These are phyloP conservation scores for Pteropus rufus DNA, from an alignment of 2,797 vertebrate species.

Conservation along the genomic window DNA sequence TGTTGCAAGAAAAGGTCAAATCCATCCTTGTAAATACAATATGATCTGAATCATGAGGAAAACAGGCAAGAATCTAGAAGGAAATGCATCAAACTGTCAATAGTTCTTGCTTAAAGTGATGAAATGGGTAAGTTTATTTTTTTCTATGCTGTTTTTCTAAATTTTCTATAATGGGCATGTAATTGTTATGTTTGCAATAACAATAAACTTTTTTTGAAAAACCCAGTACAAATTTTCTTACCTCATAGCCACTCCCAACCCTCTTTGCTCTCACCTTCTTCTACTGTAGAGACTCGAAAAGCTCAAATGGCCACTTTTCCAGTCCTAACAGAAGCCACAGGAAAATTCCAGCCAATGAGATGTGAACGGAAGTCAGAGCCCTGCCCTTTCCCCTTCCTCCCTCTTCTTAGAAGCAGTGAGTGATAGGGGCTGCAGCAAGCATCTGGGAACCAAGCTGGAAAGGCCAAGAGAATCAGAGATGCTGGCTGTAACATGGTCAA, in stretches of 20 bases:
- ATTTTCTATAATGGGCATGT: neutral
- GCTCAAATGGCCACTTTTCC: neutral
- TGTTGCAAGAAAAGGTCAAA: neutral
- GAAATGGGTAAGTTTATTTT: neutral
- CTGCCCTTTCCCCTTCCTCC: neutral
- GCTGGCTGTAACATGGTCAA: too few relatives aligned
- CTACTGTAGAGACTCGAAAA: neutral
- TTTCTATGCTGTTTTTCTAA: neutral
- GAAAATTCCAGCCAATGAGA: neutral
- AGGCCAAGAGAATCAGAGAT: neutral
- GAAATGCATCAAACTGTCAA: neutral
- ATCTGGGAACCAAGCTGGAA: neutral
- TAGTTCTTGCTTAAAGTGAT: neutral
- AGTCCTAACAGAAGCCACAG: neutral
- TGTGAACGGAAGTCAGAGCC: neutral
- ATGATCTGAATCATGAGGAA: neutral
- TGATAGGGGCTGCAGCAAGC: neutral
- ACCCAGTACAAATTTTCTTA: neutral
- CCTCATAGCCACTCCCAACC: neutral
- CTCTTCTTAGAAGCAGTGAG: neutral
- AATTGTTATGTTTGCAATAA: neutral
- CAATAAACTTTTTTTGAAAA: neutral
- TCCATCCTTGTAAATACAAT: neutral
- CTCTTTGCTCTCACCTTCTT: neutral
- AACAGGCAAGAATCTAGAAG: neutral